Percentiles rank a stretch among this genome's conserved stretches.
phyloP scores from a whole-genome alignment of 2,888 invertebrate genomes.

The Aphrophora alni region DNA sequence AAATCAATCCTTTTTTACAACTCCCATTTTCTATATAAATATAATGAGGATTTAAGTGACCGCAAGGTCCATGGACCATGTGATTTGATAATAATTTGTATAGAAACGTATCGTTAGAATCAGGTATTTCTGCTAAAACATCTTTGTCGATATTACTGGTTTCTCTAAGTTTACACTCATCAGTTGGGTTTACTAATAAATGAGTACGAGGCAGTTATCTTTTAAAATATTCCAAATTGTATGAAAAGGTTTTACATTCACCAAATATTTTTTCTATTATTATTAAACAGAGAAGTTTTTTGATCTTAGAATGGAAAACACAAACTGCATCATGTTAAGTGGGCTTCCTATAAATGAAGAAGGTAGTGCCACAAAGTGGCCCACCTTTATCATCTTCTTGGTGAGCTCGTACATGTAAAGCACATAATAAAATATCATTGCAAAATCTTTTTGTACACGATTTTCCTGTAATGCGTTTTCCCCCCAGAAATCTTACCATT shows the following conservation, averaged over 20 bases:
- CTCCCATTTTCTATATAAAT: not conserved
- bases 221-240: not conserved
- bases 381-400: too few relatives aligned
- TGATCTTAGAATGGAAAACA: slow-evolving; percentile 7
- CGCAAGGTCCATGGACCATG: slow-evolving; percentile 3
- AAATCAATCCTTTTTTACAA: too few relatives aligned
- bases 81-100: not conserved
- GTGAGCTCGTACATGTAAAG: too few relatives aligned
- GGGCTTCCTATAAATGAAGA: too few relatives aligned
- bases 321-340: too few relatives aligned
- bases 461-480: too few relatives aligned
- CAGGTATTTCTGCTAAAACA: not conserved
- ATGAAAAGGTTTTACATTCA: too few relatives aligned
- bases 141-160: not conserved
- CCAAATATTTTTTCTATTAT: not conserved
- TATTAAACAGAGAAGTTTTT: not conserved
- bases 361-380: too few relatives aligned
- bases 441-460: not conserved
- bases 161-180: not conserved
- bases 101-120: not conserved
- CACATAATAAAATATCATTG: slow-evolving; percentile 13
- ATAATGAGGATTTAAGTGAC: not conserved
- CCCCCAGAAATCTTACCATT: too few relatives aligned
- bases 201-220: not conserved
- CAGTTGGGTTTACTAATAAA: not conserved